Evolutionary conservation across 2,888 invertebrate genomes (phyloP), one percentile per base, ranked within the genome.

Genomic region (Troglohyphantes excavatus): DNA sequence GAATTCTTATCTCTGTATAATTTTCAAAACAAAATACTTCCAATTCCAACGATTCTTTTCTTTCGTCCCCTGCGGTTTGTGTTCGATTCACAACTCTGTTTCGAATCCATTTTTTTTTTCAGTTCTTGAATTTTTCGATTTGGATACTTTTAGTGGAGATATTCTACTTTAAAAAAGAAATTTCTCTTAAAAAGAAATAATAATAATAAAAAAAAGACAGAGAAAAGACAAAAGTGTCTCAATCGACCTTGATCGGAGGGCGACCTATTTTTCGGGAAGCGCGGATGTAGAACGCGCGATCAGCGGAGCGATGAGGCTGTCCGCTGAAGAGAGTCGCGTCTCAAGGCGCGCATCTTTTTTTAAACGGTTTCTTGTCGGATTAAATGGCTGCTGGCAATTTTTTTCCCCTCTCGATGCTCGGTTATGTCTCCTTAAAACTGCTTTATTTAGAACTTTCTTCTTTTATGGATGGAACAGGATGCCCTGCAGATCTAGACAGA

Each of bases 211-310:
- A 61, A 61, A 26, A 33, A 33, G 26, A 29, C 26, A 1, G 9
- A 33, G 43, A 84, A 75, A 46, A 46, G 46, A 76, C 6, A 81
- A 75, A 81, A 33, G 53, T 81, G 81, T 88, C 72, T 33, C 59
- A 21, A 53, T 26, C 81, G 73, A 88, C 87, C 87, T 88, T 88
- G 87, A 88, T 88, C 87, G 67, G 65, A 27, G n/a, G 21, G 19
- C 73, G 87, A 88, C 87, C 87, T 88, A 73, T 53, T 88, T 88
- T 73, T 78, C 39, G 76, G 26, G 67, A 67, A 39, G 53, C 29
- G 76, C 63, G 72, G 81, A 88, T 88, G 87, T 88, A 59, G 82
- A 82, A 29, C 87, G 67, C 19, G 63, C 13, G 67, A 11, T n/a
- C 81, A 81, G 17, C 59, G 46, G 63, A 75, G 81, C 87, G 87